Evolutionary conservation across 2,888 invertebrate genomes (phyloP).

Genomic region (Campoletis raptor): DNA sequence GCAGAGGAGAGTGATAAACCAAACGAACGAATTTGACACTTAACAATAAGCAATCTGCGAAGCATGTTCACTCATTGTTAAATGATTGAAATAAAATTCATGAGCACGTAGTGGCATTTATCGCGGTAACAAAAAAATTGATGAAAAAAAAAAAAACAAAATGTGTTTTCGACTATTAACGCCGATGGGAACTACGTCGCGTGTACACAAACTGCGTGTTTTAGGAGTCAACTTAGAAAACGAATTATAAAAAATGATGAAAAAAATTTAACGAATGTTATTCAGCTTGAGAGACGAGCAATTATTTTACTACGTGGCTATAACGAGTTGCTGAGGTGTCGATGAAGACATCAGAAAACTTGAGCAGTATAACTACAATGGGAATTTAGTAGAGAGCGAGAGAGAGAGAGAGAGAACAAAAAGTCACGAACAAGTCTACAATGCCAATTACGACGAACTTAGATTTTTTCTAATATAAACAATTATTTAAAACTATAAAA

Average conservation of each 20-base stretch:
- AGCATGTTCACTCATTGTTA: neutral
- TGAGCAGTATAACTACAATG: slow-evolving; percentile 40
- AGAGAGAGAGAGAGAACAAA: neutral
- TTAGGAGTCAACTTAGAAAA: slow-evolving; percentile 37
- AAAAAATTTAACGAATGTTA: slow-evolving; percentile 52
- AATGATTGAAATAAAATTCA: slow-evolving; percentile 45
- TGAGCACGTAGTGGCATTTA: slow-evolving; percentile 9
- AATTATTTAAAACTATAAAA: slow-evolving; percentile 11
- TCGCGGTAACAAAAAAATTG: neutral
- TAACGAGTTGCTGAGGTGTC: slow-evolving; percentile 46
- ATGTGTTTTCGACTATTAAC: slow-evolving; percentile 1
- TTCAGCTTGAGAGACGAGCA: slow-evolving; percentile 16
- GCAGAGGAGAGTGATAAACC: neutral
- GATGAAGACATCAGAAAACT: slow-evolving; percentile 70
- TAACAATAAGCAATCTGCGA: slow-evolving; percentile 9
- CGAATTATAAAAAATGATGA: slow-evolving; percentile 47
- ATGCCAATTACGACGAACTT: neutral
- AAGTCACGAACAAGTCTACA: neutral
- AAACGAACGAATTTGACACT: neutral
- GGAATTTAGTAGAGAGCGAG: neutral
- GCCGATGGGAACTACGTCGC: slow-evolving; percentile 40
- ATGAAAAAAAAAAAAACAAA: neutral
- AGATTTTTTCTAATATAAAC: neutral
- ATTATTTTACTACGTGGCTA: slow-evolving; percentile 58
- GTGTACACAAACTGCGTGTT: slow-evolving; percentile 54